Percentiles rank a stretch among this genome's conserved stretches.
phyloP scores from a whole-genome alignment of 2,888 invertebrate species.

The Tachystola acroxantha region DNA sequence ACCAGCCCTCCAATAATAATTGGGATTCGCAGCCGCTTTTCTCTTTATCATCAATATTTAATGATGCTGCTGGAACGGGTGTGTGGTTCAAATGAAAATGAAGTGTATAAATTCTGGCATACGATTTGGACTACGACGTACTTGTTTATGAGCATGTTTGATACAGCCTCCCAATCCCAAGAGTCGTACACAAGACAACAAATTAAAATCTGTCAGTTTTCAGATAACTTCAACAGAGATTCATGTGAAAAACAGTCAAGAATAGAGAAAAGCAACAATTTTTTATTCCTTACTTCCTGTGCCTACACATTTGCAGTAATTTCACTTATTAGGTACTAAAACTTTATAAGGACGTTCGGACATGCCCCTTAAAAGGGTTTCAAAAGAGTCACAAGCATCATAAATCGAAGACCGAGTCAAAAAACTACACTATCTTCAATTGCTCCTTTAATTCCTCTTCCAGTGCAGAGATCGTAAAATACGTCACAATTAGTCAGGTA shows the following conservation, averaged over 20 bases:
- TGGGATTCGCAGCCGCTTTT: constrained; percentile 28
- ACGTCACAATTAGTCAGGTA: constrained; percentile 68
- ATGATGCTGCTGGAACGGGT: constrained; percentile 31
- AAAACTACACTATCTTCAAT: constrained; percentile 60
- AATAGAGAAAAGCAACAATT: too few species aligned
- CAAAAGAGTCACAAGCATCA: constrained; percentile 45
- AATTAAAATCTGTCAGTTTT: too few species aligned
- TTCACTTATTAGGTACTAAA: constrained; percentile 30
- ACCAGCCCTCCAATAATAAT: constrained; percentile 17
- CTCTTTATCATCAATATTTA: constrained; percentile 54
- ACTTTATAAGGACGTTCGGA: constrained; percentile 32
- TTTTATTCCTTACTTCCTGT: neutral
- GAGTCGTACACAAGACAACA: too few species aligned
- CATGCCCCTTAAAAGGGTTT: constrained; percentile 49
- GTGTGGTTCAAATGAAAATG: constrained; percentile 15
- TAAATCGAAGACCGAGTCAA: constrained; percentile 55
- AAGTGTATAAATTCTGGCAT: constrained; percentile 13
- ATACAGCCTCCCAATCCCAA: too few species aligned
- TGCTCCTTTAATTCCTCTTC: constrained; percentile 52
- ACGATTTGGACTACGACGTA: too few species aligned
- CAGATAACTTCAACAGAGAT: too few species aligned
- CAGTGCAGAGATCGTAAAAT: constrained; percentile 58
- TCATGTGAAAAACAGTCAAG: too few species aligned
- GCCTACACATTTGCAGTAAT: constrained; percentile 33
- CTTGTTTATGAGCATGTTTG: too few species aligned